These are phyloP conservation scores for Anaspis maculata DNA, from an alignment of 2,888 invertebrate genomes.

Conservation along the genomic window DNA sequence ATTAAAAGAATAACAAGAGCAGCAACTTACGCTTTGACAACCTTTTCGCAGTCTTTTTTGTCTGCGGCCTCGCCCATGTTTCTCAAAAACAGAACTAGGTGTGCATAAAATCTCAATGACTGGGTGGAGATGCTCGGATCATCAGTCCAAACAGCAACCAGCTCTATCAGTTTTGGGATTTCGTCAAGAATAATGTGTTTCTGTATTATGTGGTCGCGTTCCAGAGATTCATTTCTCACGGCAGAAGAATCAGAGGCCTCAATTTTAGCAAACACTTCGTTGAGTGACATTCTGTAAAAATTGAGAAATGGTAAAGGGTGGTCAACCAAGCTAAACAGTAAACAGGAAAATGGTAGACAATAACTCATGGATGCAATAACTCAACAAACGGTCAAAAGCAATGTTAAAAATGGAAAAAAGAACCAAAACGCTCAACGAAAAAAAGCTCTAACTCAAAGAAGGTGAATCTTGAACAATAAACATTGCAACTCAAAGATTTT, in stretches of 20 bases:
- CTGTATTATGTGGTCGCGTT: conserved; percentile 70
- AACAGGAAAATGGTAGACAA: too few species aligned
- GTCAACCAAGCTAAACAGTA: too few species aligned
- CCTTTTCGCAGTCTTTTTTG: conserved; percentile 63
- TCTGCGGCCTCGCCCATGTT: conserved; percentile 66
- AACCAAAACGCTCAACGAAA: too few species aligned
- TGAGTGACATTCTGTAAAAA: conserved; percentile 52
- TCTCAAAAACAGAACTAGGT: conserved; percentile 74
- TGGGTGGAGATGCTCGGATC: conserved; percentile 44
- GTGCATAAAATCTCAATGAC: conserved; percentile 74
- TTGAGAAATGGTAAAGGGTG: too few species aligned
- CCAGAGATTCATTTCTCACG: conserved; percentile 51
- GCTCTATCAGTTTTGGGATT: conserved; percentile 61
- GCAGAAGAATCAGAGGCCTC: conserved; percentile 51
- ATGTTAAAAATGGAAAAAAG: too few species aligned
- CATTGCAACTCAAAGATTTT: too few species aligned
- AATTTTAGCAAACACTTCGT: conserved; percentile 60
- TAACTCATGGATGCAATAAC: too few species aligned
- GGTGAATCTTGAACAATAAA: too few species aligned
- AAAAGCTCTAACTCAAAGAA: too few species aligned
- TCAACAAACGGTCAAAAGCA: too few species aligned
- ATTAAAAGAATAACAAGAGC: too few species aligned
- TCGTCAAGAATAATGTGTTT: conserved; percentile 79
- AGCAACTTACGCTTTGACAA: conserved; percentile 59
- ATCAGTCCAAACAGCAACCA: conserved; percentile 59